Evolutionary conservation across 2,113 vertebrate genomes (phyloP).

Genomic region (Pelecanoides urinatrix): DNA sequence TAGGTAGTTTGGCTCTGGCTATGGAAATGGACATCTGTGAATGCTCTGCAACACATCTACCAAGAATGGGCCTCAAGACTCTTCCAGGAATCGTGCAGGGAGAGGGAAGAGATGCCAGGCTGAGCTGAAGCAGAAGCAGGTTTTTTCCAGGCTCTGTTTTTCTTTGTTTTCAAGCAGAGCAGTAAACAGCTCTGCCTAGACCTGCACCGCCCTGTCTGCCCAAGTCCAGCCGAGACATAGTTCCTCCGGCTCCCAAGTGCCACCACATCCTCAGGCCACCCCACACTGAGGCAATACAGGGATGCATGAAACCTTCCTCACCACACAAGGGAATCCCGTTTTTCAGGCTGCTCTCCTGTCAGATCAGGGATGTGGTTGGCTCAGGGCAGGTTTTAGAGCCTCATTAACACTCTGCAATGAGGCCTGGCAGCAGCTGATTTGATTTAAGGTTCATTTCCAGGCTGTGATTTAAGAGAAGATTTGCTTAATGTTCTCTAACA

Average conservation of each 20-base stretch:
- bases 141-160: neutral
- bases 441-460: constrained; percentile 73
- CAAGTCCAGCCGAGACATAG: neutral
- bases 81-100: neutral
- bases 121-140: neutral
- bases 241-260: neutral
- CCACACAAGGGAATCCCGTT: constrained; percentile 57
- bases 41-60: neutral
- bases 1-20: neutral
- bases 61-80: neutral
- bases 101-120: neutral
- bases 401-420: constrained; percentile 67
- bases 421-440: constrained; percentile 66
- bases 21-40: neutral
- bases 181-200: constrained; percentile 15
- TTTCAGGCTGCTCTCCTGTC: constrained; percentile 49
- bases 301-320: constrained; percentile 6
- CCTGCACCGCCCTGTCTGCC: neutral
- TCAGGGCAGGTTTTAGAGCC: constrained; percentile 64
- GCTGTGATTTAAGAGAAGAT: constrained; percentile 67
- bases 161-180: neutral
- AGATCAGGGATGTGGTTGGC: constrained; percentile 38
- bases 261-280: constrained; percentile 12
- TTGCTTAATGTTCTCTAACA: constrained; percentile 71
- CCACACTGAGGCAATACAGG: neutral